Evolutionary conservation across 2,113 vertebrate species (phyloP), one percentile per base, ranked within the genome.

Genomic region (Dolichotis patagonum): DNA sequence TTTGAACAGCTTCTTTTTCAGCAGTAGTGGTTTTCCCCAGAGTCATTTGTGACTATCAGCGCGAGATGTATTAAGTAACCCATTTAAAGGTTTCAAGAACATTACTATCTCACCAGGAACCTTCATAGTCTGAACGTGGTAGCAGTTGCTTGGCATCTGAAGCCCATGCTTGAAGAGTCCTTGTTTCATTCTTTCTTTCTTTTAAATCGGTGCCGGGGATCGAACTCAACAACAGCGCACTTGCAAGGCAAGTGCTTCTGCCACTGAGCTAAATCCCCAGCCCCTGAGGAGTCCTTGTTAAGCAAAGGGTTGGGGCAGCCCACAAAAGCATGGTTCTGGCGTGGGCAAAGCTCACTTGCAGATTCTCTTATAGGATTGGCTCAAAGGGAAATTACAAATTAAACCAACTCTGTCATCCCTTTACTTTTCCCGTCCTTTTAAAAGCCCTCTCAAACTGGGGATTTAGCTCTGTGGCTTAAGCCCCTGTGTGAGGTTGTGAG

Each of bases 31-130:
- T 67, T 73, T 96, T 90, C 69, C 14, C 54, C 54, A 80, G 89
- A 75, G 56, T 60, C 4, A 10, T 89, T 93, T 86, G 67, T 86
- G 58, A 85, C 28, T 83, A 17, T 30, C 52, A n/a, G 52, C 20
- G 41, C 93, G 46, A 7, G 75, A 87, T 90, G 84, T 81, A 69
- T 87, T 96, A 91, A 58, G 56, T 87, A 86, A 96, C 62, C 88
- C 52, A 26, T 85, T 94, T 85, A 46, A 71, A 92, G 65, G 14
- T 94, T 89, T 62, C 14, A 49, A 28, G 28, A 77, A 90, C 35
- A 7, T 88, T 85, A n/a, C n/a, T n/a, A 10, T 92, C 38, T 75
- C 73, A 75, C 41, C 41, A 75, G 41, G 16, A 52, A n/a, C 38
- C 43, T 84, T 56, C 67, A 35, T 52, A 67, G 56, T 58, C 54